Conservation (phyloP, 2,113 vertebrate genomes). For the Myrmophylax atrothorax region DNA sequence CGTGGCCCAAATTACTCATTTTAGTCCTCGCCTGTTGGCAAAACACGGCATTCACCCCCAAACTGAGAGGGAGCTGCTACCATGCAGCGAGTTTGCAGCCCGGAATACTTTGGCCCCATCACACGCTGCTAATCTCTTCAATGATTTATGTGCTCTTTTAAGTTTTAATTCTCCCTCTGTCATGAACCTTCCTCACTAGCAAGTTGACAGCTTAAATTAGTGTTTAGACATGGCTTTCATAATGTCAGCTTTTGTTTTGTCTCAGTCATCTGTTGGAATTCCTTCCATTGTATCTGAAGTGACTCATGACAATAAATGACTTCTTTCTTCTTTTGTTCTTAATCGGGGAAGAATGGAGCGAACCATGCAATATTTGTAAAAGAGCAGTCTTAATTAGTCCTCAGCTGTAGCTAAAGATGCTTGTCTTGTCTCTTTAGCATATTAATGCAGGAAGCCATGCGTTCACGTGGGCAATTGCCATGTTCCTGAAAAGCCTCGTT, state of each 20-base stretch:
- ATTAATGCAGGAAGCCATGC: conserved; percentile 68
- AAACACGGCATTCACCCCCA: conserved; percentile 49
- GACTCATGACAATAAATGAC: conserved; percentile 80
- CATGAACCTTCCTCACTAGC: conserved; percentile 74
- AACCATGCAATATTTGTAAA: conserved; percentile 72
- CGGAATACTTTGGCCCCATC: conserved; percentile 65
- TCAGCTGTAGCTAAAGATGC: conserved; percentile 70
- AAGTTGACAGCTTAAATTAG: conserved; percentile 81
- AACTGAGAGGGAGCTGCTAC: conserved; percentile 12
- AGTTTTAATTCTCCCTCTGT: conserved; percentile 77
- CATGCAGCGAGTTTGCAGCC: background rate
- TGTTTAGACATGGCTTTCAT: conserved; percentile 80
- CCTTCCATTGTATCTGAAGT: conserved; percentile 80
- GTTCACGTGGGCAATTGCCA: conserved; percentile 67
- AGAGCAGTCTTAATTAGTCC: conserved; percentile 77
- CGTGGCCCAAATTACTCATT: background rate
- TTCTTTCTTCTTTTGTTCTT: conserved; percentile 77
- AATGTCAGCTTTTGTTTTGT: conserved; percentile 82
- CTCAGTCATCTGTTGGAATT: conserved; percentile 78
- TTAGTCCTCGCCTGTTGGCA: conserved; percentile 4
- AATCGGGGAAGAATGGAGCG: conserved; percentile 77
- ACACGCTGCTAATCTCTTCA: conserved; percentile 70
- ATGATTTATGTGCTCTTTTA: conserved; percentile 81
- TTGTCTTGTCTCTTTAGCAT: conserved; percentile 76
- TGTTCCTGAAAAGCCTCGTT: conserved; percentile 67